Conservation (phyloP, 2,888 invertebrate species). For the Automeris io region DNA sequence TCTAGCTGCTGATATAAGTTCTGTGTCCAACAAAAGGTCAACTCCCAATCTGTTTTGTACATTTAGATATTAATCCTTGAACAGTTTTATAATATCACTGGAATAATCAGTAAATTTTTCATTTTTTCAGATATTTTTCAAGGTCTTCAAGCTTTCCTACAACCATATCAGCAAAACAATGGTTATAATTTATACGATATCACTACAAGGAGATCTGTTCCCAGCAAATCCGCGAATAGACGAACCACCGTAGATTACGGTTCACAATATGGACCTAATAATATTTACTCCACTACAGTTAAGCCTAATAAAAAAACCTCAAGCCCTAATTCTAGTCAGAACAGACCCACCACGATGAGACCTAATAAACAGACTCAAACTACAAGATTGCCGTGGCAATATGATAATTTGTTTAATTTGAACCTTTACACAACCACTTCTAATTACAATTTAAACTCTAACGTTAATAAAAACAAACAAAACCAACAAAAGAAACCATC, state of each 20-base stretch:
- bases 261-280: slow-evolving; percentile 11
- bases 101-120: neutral
- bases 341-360: slow-evolving; percentile 2
- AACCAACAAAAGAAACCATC: neutral
- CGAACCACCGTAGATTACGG: slow-evolving; percentile 17
- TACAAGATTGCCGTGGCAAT: slow-evolving; percentile 12
- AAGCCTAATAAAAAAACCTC: slow-evolving; percentile 26
- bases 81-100: no score
- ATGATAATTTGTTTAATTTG: neutral
- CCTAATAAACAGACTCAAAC: slow-evolving; percentile 5
- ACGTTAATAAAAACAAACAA: neutral
- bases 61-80: no score
- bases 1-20: no score
- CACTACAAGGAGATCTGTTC: slow-evolving; percentile 11
- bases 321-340: slow-evolving; percentile 18
- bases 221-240: slow-evolving; percentile 12
- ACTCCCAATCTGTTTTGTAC: no score
- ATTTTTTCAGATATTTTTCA: slow-evolving; percentile 46
- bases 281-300: slow-evolving; percentile 19
- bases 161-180: slow-evolving; percentile 22
- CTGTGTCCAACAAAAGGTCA: no score
- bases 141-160: slow-evolving; percentile 37
- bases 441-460: neutral
- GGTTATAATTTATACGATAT: slow-evolving; percentile 9
- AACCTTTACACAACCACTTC: neutral